Evolutionary conservation across 2,113 vertebrate species (phyloP), one percentile per base, ranked within the genome.

Genomic region (Brachyhypopomus gauderio): DNA sequence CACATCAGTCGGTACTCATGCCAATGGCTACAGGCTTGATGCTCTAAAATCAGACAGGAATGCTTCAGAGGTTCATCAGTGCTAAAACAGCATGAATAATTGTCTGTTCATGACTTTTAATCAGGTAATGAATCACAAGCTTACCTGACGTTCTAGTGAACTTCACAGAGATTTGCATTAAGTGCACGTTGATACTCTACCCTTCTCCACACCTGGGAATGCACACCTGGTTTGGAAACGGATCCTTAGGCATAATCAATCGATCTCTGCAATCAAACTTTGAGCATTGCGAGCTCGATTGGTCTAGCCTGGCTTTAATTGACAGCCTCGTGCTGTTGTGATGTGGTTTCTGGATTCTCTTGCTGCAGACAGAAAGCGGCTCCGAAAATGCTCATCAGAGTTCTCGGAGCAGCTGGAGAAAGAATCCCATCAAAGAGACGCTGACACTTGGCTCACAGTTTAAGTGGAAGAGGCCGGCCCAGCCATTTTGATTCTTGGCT

Each of bases 371-470:
- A 41, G 66, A 34, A 7, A 9, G 38, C 14, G 34, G 3, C 25
- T 25, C 25, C 17, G 14, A 38, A 60, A 48, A 72, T 52, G 45
- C 45, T 52, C 45, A 52, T 52, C 45, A 52, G 45, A 52, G 12
- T 22, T 30, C 17, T 48, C 16, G 23, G 14, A 27, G 71, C 23
- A 73, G 23, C 22, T 70, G n/a, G 45, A 63, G 41, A 74, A 73
- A 73, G 62, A 80, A 64, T 2, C 56, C 30, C 19, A 5, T 56
- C 25, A 63, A 45, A 48, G 45, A 41, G 69, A 55, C 71, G 38
- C n/a, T 38, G 25, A 62, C 59, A 74, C 71, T 74, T 80, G 70
- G 79, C 60, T 7, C 22, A 16, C 19, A 55, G 60, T 74, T 36
- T 66, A 64, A 64, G 60, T 38, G 56, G n/a, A 80, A 34, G 69